Conservation (phyloP, 2,888 invertebrate genomes). For the Zygogramma bicolorata region DNA sequence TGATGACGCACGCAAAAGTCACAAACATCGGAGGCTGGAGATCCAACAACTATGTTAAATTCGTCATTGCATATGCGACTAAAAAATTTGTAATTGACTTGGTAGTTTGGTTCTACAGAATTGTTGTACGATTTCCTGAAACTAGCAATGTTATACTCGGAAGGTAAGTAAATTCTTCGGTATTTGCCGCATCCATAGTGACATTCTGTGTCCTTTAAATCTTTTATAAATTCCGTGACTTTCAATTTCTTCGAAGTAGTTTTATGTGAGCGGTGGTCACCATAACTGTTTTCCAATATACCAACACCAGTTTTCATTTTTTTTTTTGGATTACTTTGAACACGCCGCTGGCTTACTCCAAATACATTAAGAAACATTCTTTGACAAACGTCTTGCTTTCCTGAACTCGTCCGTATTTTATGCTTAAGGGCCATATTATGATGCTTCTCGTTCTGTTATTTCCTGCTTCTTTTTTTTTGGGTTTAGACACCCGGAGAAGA, state of each 20-base stretch:
- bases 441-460: not conserved
- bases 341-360: not conserved
- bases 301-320: not conserved
- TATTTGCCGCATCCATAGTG: conserved; percentile 2
- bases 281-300: conserved; percentile 2
- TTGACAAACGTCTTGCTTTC: not conserved
- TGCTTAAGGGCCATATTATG: not conserved
- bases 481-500: not conserved
- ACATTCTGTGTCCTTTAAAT: not conserved
- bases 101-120: not conserved
- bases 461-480: not conserved
- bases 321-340: not conserved
- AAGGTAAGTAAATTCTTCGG: not conserved
- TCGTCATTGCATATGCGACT: not conserved
- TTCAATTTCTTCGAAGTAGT: not conserved
- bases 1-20: not conserved
- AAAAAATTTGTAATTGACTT: too few relatives aligned
- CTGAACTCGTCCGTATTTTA: not conserved
- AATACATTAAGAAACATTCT: not conserved
- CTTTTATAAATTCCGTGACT: not conserved
- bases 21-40: not conserved
- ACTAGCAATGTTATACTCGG: not conserved
- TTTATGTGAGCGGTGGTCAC: not conserved
- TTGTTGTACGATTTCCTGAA: conserved; percentile 3
- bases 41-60: not conserved